Evolutionary conservation across 2,888 invertebrate species (phyloP), one percentile per base, ranked within the genome.

Genomic region (Aricia artaxerxes): DNA sequence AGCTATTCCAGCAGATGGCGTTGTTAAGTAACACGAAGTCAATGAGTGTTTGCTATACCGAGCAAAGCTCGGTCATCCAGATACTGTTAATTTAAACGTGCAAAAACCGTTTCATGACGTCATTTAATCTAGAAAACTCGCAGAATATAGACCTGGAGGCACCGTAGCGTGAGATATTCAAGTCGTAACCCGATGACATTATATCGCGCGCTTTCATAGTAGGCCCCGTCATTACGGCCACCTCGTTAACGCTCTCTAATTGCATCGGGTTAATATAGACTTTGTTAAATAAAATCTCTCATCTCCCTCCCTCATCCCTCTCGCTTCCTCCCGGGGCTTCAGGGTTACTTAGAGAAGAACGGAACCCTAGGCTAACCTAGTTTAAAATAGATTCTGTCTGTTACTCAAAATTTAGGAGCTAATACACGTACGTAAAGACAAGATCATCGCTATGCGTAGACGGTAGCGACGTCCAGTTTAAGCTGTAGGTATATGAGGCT

Each of bases 271-370:
- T 94, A 94, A 94, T 94, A 94, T 93, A 94, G 93, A 94, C 94
- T 94, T 94, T 94, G 94, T 94, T 94, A 93, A 94, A 94, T 94
- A 94, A 94, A 94, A 94, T 94, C 94, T 93, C 93, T 92, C 93
- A 91, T 92, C 91, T 87, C 87, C 83, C 81, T 84, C 82, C 86
- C 86, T 86, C 86, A 83, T 81, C 84, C 82, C 81, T 69, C 78
- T 80, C 77, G 82, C 82, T 35, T 2, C 16, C 57, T 53, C 53
- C 53, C 53, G 31, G 24, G 61, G 6, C 64, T 49, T 35, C 69
- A 49, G 78, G 69, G 78, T 78, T 78, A 44, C 78, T 11, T 53
- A 78, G n/a, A 11, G 24, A 53, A 76, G 31, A 53, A 16, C 1
- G 6, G 75, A 35, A 76, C 35, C 4, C 31, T 35, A 4, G 4